Evolutionary conservation across 2,888 invertebrate species (phyloP).

Genomic region (Cephalotes varians): DNA sequence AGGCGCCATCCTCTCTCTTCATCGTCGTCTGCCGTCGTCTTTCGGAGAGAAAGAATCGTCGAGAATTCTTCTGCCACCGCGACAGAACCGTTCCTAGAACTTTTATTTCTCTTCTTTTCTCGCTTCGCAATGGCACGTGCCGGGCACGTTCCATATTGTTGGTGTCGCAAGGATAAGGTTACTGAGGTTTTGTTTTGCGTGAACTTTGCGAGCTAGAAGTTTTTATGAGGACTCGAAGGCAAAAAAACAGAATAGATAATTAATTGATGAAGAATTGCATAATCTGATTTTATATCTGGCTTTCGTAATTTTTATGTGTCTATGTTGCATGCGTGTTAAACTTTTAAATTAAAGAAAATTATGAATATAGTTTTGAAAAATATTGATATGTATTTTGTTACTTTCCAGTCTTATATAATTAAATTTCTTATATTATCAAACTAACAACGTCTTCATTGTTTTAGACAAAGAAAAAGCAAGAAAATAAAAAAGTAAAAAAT

Average conservation of each 20-base stretch:
- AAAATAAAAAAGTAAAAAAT: no score
- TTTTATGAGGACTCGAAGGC: slow-evolving; percentile 6
- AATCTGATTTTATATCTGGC: neutral
- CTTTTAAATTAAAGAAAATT: neutral
- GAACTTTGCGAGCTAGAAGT: slow-evolving; percentile 12
- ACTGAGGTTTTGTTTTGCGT: slow-evolving; percentile 24
- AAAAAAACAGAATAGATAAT: neutral
- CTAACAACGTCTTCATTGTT: no score
- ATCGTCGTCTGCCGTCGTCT: slow-evolving; percentile 1
- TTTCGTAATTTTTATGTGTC: neutral
- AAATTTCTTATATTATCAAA: neutral
- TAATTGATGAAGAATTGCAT: neutral
- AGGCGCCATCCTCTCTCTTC: slow-evolving; percentile 20
- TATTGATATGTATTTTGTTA: neutral
- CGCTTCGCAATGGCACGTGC: slow-evolving; percentile 38
- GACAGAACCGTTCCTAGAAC: slow-evolving; percentile 23
- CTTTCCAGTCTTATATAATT: neutral
- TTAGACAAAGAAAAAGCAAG: no score
- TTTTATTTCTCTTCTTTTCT: slow-evolving; percentile 27
- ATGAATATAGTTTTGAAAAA: neutral
- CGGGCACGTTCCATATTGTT: slow-evolving; percentile 37
- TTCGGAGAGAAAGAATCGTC: slow-evolving; percentile 20
- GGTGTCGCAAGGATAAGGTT: slow-evolving; percentile 27
- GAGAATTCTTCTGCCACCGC: slow-evolving; percentile 40
- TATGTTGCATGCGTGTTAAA: neutral